A percentile compares a stretch with the other conserved stretches of the same genome.
Conservation (phyloP, 2,113 vertebrate species). For the Zosterops lateralis region DNA sequence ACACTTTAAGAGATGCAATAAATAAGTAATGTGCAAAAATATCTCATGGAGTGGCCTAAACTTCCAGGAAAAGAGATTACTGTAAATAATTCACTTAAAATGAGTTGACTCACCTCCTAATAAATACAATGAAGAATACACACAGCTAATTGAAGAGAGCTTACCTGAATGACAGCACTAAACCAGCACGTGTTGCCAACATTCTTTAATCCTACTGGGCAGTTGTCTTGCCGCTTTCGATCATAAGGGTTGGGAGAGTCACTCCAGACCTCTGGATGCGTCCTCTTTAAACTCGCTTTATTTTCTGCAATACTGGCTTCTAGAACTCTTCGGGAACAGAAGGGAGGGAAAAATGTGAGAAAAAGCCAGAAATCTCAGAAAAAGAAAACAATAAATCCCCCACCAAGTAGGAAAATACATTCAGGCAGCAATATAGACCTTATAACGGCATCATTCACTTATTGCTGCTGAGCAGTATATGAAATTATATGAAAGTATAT, state of each 20-base stretch:
- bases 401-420: background rate
- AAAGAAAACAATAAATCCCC: background rate
- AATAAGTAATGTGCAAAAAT: background rate
- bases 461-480: background rate
- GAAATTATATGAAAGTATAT: background rate
- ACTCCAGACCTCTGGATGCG: conserved; percentile 93
- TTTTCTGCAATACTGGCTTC: conserved; percentile 98
- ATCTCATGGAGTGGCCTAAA: background rate
- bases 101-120: background rate
- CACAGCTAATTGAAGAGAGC: background rate
- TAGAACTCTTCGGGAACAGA: conserved; percentile 83
- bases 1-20: background rate
- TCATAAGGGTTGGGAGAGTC: conserved; percentile 96
- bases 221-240: conserved; percentile 89
- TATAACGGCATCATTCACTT: background rate
- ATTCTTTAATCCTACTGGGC: conserved; percentile 94
- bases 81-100: background rate
- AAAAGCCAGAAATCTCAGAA: background rate
- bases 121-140: background rate
- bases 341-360: conserved; percentile 10
- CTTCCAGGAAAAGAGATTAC: background rate
- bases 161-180: conserved; percentile 98
- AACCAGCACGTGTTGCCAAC: conserved; percentile 99
- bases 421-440: background rate
- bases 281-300: conserved; percentile 94